Conservation (phyloP, 2,797 vertebrate species). For the Sitta carolinensis region DNA sequence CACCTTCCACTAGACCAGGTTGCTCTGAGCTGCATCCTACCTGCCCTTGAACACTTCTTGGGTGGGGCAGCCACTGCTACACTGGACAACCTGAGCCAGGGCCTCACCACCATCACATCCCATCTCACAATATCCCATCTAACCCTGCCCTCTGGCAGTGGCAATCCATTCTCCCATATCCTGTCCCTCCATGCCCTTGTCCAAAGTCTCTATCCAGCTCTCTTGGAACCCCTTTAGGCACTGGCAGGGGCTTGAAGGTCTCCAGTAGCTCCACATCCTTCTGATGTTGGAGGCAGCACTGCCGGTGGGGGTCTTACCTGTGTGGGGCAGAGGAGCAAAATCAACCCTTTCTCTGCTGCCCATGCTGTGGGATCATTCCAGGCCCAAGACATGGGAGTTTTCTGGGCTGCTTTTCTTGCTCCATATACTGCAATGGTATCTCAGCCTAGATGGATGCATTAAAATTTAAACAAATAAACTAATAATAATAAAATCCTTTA, state of each 20-base stretch:
- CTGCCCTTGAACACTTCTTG: neutral
- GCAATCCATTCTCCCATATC: neutral
- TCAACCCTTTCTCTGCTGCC: neutral
- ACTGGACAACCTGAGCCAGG: neutral
- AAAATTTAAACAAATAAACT: neutral
- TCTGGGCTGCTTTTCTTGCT: neutral
- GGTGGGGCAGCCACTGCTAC: neutral
- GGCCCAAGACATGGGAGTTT: neutral
- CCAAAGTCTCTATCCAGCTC: neutral
- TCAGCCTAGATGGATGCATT: neutral
- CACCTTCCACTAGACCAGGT: neutral
- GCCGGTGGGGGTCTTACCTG: neutral
- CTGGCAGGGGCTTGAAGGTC: neutral
- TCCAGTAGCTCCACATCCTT: neutral
- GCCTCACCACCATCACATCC: neutral
- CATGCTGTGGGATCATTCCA: neutral
- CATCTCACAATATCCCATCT: neutral
- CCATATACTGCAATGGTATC: neutral
- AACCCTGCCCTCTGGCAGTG: neutral
- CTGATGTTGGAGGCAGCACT: neutral
- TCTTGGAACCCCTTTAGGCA: neutral
- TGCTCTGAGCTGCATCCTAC: rapidly evolving
- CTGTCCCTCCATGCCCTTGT: neutral
- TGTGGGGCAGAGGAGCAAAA: neutral
- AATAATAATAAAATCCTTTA: too few relatives aligned